Conservation (phyloP, 1,140 invertebrate species). For the Drosophila truncata region DNA sequence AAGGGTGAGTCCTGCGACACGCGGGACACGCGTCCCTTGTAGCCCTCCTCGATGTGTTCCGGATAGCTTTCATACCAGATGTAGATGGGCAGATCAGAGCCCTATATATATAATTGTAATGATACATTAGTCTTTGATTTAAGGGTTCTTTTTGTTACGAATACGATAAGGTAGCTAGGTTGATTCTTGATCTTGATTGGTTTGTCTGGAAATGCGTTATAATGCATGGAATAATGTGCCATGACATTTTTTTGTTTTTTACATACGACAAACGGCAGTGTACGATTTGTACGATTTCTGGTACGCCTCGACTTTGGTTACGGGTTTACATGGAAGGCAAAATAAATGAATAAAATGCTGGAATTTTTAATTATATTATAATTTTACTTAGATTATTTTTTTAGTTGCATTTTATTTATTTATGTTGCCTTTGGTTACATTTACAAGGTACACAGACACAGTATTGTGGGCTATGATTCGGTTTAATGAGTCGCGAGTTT, state of each 20-base stretch:
- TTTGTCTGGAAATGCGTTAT: conserved; percentile 43
- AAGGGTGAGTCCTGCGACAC: conserved; percentile 94
- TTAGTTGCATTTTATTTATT: background rate
- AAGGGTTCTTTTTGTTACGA: too few species aligned
- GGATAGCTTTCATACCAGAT: conserved; percentile 99
- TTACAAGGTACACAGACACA: conserved; percentile 39
- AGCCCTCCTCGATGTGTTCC: conserved; percentile 96
- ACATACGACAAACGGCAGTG: conserved; percentile 41
- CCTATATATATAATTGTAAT: conserved; percentile 86
- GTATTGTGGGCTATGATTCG: conserved; percentile 26
- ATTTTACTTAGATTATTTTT: too few species aligned
- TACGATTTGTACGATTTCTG: conserved; percentile 25
- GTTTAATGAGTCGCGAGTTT: conserved; percentile 33
- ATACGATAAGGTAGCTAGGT: conserved; percentile 7
- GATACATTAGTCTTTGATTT: conserved; percentile 5
- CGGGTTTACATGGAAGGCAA: conserved; percentile 9
- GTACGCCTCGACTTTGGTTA: conserved; percentile 28
- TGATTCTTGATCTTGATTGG: conserved; percentile 24
- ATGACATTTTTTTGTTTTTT: conserved; percentile 43
- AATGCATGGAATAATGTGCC: conserved; percentile 44
- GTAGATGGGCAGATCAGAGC: conserved; percentile 97
- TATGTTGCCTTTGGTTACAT: conserved; percentile 13
- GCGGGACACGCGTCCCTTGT: conserved; percentile 95
- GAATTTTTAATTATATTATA: background rate
- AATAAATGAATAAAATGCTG: background rate